Evolutionary conservation across 2,113 vertebrate genomes (phyloP).

Genomic region (Pterophyllum scalare): DNA sequence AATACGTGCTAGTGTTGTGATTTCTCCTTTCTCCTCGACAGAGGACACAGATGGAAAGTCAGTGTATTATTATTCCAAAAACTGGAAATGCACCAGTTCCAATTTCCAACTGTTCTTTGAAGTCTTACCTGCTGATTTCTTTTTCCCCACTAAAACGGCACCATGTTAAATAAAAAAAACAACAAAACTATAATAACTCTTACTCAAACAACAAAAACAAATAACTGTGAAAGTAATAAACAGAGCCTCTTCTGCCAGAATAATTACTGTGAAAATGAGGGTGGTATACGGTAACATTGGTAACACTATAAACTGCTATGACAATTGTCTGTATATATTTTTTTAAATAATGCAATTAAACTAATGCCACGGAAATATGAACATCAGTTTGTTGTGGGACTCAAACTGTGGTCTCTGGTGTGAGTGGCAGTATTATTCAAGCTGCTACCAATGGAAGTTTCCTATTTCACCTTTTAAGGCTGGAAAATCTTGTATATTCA

Average conservation of each 20-base stretch:
- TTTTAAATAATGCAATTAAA: neutral
- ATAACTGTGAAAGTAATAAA: neutral
- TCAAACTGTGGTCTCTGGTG: neutral
- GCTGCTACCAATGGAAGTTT: neutral
- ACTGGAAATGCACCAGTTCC: neutral
- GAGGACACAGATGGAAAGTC: neutral
- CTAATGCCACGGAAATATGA: neutral
- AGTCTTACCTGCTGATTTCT: neutral
- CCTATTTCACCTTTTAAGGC: neutral
- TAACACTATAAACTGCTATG: too few species aligned
- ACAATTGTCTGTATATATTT: neutral
- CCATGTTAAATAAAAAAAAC: neutral
- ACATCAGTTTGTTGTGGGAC: neutral
- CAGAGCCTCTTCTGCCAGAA: neutral
- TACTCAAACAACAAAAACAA: too few species aligned
- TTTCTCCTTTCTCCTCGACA: neutral
- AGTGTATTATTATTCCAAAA: neutral
- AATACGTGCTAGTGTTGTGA: neutral
- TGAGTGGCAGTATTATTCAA: neutral
- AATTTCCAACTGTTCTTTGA: neutral
- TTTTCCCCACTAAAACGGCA: neutral
- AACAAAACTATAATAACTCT: too few species aligned
- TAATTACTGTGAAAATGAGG: neutral
- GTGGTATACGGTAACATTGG: neutral
- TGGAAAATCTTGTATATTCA: neutral